These are phyloP conservation scores for Tapirus indicus DNA, from an alignment of 2,797 vertebrate genomes.

Conservation along the genomic window DNA sequence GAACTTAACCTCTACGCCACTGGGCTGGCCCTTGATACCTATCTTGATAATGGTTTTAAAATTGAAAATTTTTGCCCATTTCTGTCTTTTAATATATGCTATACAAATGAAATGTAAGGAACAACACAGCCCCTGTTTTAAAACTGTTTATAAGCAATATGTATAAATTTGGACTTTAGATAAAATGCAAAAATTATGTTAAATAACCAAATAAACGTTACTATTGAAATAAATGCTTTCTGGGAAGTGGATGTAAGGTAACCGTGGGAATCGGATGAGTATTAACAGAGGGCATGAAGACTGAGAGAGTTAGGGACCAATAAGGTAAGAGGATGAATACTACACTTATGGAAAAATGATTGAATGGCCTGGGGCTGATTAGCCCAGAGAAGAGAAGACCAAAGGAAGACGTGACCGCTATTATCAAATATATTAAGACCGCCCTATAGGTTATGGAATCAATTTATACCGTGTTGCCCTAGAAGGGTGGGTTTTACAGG, in stretches of 20 bases:
- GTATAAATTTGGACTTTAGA: neutral
- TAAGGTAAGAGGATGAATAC: neutral
- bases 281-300: neutral
- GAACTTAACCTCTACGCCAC: too few species aligned
- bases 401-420: neutral
- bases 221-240: neutral
- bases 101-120: neutral
- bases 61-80: neutral
- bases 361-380: neutral
- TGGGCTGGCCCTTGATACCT: neutral
- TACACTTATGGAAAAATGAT: neutral
- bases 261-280: neutral
- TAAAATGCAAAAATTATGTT: neutral
- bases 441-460: neutral
- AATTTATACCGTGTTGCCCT: neutral
- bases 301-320: neutral
- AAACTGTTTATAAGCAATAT: neutral
- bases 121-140: neutral
- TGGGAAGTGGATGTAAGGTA: neutral
- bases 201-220: slow-evolving; percentile 29
- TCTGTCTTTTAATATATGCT: neutral
- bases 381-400: neutral
- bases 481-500: neutral
- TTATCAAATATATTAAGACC: neutral
- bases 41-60: slow-evolving; percentile 17